Evolutionary conservation across 2,888 invertebrate species (phyloP).

Genomic region (Pristionchus fissidentatus): DNA sequence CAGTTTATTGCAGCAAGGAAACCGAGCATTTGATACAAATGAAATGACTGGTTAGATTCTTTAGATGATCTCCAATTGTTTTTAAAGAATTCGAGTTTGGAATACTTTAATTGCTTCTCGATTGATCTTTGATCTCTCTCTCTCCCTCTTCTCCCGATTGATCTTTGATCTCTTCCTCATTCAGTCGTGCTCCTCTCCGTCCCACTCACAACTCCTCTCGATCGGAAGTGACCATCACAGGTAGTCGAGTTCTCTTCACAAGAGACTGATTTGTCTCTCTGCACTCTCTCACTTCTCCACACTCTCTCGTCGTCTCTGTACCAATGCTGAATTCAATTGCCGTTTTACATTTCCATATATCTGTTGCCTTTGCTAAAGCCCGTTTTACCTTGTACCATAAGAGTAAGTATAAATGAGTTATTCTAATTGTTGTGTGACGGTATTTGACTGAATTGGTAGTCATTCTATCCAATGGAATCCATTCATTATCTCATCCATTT

Average conservation of each 20-base stretch:
- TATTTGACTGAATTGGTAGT: not conserved
- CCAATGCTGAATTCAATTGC: conserved; percentile 17
- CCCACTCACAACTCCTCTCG: not conserved
- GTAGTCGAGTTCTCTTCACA: not conserved
- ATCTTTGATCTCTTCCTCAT: not conserved
- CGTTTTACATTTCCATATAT: not conserved
- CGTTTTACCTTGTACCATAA: not conserved
- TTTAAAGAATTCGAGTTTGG: too few species aligned
- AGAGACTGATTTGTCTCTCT: not conserved
- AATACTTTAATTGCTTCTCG: not conserved
- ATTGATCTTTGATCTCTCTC: conserved; percentile 4
- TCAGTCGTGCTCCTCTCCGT: not conserved
- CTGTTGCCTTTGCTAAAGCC: not conserved
- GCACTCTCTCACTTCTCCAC: not conserved
- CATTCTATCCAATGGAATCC: not conserved
- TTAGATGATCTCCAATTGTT: too few species aligned
- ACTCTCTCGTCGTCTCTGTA: not conserved
- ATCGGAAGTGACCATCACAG: not conserved
- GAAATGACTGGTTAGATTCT: not conserved
- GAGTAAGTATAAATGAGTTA: not conserved
- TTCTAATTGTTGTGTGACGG: not conserved
- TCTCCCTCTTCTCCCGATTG: not conserved
- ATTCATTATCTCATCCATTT: conserved; percentile 3
- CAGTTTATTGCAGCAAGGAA: too few species aligned
- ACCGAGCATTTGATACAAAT: not conserved